Conservation (phyloP, 2,888 invertebrate genomes). For the Ormia ochracea region DNA sequence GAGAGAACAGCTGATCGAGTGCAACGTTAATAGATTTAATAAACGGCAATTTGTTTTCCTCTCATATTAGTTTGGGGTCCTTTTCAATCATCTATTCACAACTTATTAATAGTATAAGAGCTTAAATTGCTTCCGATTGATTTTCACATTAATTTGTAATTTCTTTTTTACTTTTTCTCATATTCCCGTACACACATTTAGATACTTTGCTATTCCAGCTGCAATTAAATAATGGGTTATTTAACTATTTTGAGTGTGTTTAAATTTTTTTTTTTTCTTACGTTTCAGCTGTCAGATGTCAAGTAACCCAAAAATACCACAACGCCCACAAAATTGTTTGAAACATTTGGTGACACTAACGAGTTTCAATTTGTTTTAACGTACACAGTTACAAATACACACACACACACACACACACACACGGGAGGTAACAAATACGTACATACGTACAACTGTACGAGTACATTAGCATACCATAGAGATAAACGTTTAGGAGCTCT, state of each 20-base stretch:
- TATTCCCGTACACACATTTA: not conserved
- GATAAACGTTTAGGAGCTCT: not conserved
- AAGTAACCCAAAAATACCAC: slow-evolving; percentile 63
- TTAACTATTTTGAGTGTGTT: slow-evolving; percentile 26
- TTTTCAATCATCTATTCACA: too few relatives aligned
- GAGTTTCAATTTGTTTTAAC: slow-evolving; percentile 65
- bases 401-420: not conserved
- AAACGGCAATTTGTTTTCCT: too few relatives aligned
- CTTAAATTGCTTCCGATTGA: too few relatives aligned
- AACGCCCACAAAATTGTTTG: slow-evolving; percentile 66
- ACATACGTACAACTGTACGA: too few relatives aligned
- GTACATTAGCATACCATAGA: too few relatives aligned
- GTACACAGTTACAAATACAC: slow-evolving; percentile 27
- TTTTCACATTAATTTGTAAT: too few relatives aligned
- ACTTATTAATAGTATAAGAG: too few relatives aligned
- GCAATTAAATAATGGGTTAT: slow-evolving; percentile 58
- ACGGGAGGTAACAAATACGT: not conserved
- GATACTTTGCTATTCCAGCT: slow-evolving; percentile 40
- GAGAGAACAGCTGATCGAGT: too few relatives aligned
- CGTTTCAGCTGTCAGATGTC: slow-evolving; percentile 50
- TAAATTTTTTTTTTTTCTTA: not conserved
- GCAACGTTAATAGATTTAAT: too few relatives aligned
- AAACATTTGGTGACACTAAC: slow-evolving; percentile 65
- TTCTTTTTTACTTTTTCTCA: not conserved
- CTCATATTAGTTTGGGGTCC: too few relatives aligned